Percentiles rank a stretch among this genome's conserved stretches.
Evolutionary conservation across 2,797 vertebrate species (phyloP).

Genomic region (Sebastes iracundus): DNA sequence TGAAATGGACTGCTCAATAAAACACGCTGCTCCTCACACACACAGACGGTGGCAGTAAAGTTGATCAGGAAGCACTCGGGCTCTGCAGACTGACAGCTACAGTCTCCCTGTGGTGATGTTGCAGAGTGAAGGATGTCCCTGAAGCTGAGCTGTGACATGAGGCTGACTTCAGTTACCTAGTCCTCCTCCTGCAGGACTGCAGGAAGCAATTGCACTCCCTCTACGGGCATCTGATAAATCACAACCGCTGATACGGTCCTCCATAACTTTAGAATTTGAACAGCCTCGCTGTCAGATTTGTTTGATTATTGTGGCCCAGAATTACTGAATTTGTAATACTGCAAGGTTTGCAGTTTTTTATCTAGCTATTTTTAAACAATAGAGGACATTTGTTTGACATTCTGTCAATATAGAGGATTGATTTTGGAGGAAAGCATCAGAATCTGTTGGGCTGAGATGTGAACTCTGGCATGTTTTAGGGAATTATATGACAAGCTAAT

Average conservation of each 20-base stretch:
- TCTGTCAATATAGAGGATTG: background rate
- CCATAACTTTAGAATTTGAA: background rate
- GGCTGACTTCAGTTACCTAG: background rate
- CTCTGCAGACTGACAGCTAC: slow-evolving; percentile 11
- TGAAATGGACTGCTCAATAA: slow-evolving; percentile 28
- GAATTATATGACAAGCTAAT: background rate
- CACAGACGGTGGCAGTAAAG: slow-evolving; percentile 6
- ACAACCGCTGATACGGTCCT: background rate
- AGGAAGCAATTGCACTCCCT: background rate
- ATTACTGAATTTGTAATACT: background rate
- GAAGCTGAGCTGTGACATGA: slow-evolving; percentile 3
- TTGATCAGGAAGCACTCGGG: slow-evolving; percentile 22
- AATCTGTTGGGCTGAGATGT: background rate
- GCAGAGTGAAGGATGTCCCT: slow-evolving; percentile 3
- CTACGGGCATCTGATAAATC: background rate
- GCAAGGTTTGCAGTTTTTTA: background rate
- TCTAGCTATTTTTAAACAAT: background rate
- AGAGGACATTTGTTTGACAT: background rate
- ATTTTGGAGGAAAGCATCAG: background rate
- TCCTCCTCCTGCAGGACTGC: background rate
- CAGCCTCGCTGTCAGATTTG: background rate
- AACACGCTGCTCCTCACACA: background rate
- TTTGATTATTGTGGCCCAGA: background rate
- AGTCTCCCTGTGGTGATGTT: background rate
- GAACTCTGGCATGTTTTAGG: background rate